Base-by-base conservation (phyloP, 2,888 invertebrate species). In the Penaeus monodon region DNA sequence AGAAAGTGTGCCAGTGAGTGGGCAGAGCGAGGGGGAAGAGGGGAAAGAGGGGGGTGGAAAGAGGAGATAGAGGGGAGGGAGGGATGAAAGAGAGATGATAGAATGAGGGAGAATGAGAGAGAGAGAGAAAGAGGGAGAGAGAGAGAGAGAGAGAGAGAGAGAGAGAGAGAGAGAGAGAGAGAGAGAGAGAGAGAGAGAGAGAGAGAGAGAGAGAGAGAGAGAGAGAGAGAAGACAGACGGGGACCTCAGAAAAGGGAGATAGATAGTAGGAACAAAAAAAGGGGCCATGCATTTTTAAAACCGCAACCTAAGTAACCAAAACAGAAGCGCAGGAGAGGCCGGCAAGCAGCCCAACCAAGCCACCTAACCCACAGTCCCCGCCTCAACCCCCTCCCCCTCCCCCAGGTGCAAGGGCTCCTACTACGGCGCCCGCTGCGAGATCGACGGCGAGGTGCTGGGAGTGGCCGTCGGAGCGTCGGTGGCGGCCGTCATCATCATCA, bases 401-500 rank as follows among this genome's bases (percentile, higher is more conserved):
- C 65, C 90, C 92, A 96, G 96, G 82, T 97, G 97, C 91, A 93
- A 95, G n/a, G 95, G 96, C 0, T 96, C 96, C 90, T 97, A 96
- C 92, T 97, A 97, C 92, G 98, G 98, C 0, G 94, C 95, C 0
- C 95, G 96, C 90, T 98, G 98, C 91, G 97, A 97, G 92, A 95
- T 97, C 83, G 98, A 98, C 92, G 97, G 97, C 0, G 97, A 97
- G 93, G 97, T 98, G 80, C 93, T 98, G 33, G 97, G 96, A 0
- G 97, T 97, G 44, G 97, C 97, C 0, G 96, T 97, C 84, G 97
- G 97, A 27, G 97, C 97, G 0, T 97, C 97, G 0, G 95, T 97
- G 0, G 96, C 96, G 0, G 98, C 98, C 2, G 95, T 97, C 2
- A 95, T 97, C 70, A 97, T 98, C 90, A 98, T 98, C 90, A 95